A percentile compares a stretch with the other conserved stretches of the same genome.
These are phyloP conservation scores for Sceloporus undulatus DNA, from an alignment of 2,113 vertebrate species.

Conservation along the genomic window DNA sequence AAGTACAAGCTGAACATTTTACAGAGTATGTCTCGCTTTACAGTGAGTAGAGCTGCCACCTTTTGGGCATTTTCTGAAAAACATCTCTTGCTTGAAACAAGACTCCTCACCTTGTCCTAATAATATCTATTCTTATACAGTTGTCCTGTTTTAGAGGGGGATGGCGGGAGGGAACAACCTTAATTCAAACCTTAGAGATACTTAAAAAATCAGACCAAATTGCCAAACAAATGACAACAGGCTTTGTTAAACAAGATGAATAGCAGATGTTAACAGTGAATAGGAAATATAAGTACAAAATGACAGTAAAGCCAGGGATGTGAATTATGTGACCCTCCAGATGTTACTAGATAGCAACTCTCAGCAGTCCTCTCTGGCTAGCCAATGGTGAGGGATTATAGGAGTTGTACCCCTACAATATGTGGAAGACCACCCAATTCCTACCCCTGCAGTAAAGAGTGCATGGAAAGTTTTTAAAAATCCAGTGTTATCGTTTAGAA, in stretches of 20 bases:
- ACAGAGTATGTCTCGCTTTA: constrained; percentile 19
- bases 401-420: no score
- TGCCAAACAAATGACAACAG: neutral
- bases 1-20: neutral
- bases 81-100: constrained; percentile 39
- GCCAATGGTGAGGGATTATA: no score
- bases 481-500: neutral
- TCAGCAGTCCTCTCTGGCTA: no score
- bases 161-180: no score
- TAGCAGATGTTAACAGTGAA: neutral
- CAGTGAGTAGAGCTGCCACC: constrained; percentile 73
- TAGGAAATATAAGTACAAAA: neutral
- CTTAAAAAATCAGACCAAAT: neutral
- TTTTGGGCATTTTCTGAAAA: constrained; percentile 65
- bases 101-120: constrained; percentile 40
- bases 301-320: no score
- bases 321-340: no score
- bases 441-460: neutral
- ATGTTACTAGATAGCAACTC: no score
- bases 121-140: constrained; percentile 33
- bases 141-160: neutral
- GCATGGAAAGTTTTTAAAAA: neutral
- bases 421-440: no score
- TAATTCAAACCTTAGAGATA: neutral
- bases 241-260: neutral